Evolutionary conservation across 1,140 invertebrate genomes (phyloP).

Genomic region (Drosophila watanabei): DNA sequence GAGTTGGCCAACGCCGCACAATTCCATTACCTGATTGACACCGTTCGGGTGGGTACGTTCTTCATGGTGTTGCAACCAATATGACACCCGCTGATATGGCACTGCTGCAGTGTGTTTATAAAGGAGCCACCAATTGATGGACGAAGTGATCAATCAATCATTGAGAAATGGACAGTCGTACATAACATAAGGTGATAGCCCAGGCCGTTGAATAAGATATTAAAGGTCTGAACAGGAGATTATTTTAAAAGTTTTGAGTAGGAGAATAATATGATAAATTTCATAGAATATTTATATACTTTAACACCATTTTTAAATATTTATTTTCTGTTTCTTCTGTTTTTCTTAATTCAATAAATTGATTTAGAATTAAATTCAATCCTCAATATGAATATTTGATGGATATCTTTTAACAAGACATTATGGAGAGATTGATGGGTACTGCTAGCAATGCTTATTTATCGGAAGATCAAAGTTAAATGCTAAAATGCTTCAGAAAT

Average conservation of each 20-base stretch:
- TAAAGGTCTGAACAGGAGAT: neutral
- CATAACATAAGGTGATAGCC: conserved; percentile 22
- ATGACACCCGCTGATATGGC: conserved; percentile 34
- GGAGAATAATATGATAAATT: too few species aligned
- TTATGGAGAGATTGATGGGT: too few species aligned
- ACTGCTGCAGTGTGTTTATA: conserved; percentile 25
- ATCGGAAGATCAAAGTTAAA: too few species aligned
- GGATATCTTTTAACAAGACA: neutral
- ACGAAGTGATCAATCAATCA: conserved; percentile 41
- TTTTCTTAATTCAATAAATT: neutral
- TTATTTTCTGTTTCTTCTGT: neutral
- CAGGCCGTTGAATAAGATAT: conserved; percentile 10
- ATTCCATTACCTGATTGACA: conserved; percentile 41
- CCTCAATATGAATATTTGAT: neutral
- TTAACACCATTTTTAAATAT: neutral
- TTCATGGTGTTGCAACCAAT: conserved; percentile 23
- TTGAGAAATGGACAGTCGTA: conserved; percentile 1
- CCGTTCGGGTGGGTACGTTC: conserved; percentile 8
- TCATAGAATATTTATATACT: too few species aligned
- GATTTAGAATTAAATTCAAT: neutral
- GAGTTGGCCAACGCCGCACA: conserved; percentile 47
- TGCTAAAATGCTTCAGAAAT: neutral
- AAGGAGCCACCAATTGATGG: neutral
- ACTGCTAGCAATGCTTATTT: too few species aligned
- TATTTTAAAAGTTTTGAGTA: neutral